Conservation (phyloP, 2,113 vertebrate genomes). For the Heterotilapia buettikoferi region DNA sequence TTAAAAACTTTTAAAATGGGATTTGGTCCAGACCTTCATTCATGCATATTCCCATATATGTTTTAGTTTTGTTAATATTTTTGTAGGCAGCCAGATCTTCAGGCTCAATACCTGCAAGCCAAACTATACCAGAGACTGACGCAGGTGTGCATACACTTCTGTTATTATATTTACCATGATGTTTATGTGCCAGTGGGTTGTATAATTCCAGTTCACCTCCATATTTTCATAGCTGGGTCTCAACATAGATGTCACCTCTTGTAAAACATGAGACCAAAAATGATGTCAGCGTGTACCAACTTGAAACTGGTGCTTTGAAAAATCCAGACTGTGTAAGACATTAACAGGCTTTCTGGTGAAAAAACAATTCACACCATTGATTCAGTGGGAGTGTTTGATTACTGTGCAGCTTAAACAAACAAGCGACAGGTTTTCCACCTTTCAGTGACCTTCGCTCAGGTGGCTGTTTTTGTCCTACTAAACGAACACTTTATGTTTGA, state of each 20-base stretch:
- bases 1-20: not conserved
- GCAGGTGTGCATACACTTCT: not conserved
- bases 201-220: not conserved
- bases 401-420: not conserved
- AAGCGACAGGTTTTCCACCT: not conserved
- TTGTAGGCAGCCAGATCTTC: not conserved
- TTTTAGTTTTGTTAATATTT: not conserved
- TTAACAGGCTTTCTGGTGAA: not conserved
- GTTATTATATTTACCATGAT: not conserved
- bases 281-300: conserved; percentile 5
- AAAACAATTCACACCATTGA: not conserved
- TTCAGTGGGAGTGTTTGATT: not conserved
- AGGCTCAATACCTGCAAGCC: not conserved
- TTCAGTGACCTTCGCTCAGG: not conserved
- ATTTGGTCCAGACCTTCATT: not conserved
- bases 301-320: not conserved
- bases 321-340: not conserved
- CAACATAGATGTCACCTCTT: conserved; percentile 1
- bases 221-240: conserved; percentile 44
- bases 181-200: not conserved
- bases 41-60: not conserved
- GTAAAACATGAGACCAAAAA: not conserved
- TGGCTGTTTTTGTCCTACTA: not conserved
- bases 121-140: not conserved
- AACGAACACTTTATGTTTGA: not conserved